Conservation (phyloP, 1,140 invertebrate genomes). For the Psix sp. region DNA sequence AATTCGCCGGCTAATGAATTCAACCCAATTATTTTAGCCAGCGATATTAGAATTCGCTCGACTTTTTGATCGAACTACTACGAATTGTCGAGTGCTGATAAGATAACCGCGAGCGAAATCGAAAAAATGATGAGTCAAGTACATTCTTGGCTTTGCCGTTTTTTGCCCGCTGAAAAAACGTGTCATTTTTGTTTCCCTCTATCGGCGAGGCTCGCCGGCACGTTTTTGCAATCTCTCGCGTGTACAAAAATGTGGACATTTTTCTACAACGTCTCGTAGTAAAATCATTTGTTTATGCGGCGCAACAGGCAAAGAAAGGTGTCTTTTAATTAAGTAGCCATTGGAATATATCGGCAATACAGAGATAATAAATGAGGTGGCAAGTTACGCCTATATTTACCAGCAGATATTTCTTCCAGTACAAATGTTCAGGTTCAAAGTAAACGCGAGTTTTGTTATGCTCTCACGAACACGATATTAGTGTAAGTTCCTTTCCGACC, state of each 20-base stretch:
- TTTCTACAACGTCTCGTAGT: no score
- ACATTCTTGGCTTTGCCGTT: no score
- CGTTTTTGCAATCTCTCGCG: no score
- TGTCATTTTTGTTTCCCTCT: no score
- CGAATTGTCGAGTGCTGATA: no score
- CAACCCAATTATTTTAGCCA: constrained; percentile 9
- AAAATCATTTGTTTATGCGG: no score
- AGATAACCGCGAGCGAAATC: no score
- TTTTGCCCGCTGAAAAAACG: no score
- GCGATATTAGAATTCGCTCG: not conserved
- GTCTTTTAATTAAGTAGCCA: not conserved
- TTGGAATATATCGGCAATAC: not conserved
- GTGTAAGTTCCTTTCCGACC: constrained; percentile 33
- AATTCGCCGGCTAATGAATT: constrained; percentile 20
- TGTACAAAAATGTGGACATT: no score
- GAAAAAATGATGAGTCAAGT: no score
- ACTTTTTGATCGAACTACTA: no score
- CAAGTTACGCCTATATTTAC: constrained; percentile 21
- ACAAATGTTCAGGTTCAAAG: constrained; percentile 41
- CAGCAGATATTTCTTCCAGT: constrained; percentile 26
- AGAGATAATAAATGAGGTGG: constrained; percentile 5
- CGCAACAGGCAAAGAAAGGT: constrained; percentile 10
- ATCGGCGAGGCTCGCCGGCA: no score
- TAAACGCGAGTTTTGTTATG: constrained; percentile 48
- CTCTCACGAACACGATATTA: constrained; percentile 53